Percentiles rank a stretch among this genome's conserved stretches.
Evolutionary conservation across 2,797 vertebrate species (phyloP).

Genomic region (Cuculus canorus): DNA sequence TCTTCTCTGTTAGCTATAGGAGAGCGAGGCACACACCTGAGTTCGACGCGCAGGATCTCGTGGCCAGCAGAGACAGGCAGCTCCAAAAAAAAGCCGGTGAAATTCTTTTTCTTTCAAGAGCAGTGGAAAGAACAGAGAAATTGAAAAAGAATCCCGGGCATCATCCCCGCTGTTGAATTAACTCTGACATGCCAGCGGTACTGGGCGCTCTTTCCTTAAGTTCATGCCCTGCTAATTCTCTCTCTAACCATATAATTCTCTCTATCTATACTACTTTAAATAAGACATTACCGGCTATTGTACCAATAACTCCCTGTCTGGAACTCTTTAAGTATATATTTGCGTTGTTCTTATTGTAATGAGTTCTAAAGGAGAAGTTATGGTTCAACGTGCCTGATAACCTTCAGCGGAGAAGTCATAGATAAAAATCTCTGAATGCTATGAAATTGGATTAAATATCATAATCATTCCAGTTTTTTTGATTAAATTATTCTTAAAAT

Average conservation of each 20-base stretch:
- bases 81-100: neutral
- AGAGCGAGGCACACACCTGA: neutral
- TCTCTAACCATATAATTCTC: neutral
- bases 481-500: slow-evolving; percentile 19
- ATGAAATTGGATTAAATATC: neutral
- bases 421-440: neutral
- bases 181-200: neutral
- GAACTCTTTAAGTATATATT: slow-evolving; percentile 31
- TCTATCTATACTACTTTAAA: neutral
- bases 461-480: neutral
- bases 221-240: neutral
- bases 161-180: neutral
- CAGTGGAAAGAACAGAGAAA: slow-evolving; percentile 9
- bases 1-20: neutral
- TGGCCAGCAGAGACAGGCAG: neutral
- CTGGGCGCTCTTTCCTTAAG: neutral
- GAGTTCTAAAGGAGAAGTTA: slow-evolving; percentile 6
- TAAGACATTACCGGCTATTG: neutral
- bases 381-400: slow-evolving; percentile 1
- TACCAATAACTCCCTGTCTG: neutral
- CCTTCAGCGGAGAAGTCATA: slow-evolving; percentile 43
- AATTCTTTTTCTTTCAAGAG: neutral
- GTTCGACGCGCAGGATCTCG: neutral
- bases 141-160: neutral
- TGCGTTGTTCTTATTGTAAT: slow-evolving; percentile 26